Percentiles rank a stretch among this genome's conserved stretches.
These are phyloP conservation scores for Diplodus sargus DNA, from an alignment of 2,797 vertebrate genomes.

Conservation along the genomic window DNA sequence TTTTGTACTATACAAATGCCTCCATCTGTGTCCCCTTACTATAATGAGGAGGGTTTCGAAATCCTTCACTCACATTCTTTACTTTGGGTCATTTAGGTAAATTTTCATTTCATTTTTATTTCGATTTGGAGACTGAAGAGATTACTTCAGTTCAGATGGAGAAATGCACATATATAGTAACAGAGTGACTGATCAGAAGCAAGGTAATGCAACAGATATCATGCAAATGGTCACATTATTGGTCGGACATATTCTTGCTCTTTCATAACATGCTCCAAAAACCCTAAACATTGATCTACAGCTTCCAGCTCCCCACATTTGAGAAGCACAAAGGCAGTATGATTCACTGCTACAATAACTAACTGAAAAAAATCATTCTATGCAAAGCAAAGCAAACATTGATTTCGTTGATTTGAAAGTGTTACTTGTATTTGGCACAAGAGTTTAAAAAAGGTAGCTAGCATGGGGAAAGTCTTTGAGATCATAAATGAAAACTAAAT, in stretches of 20 bases:
- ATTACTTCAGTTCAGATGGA: not conserved
- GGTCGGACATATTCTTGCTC: not conserved
- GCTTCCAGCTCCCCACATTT: not conserved
- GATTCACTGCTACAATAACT: not conserved
- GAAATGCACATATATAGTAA: not conserved
- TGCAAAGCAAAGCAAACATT: not conserved
- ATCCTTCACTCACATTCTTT: not conserved
- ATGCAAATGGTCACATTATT: not conserved
- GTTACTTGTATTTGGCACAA: not conserved
- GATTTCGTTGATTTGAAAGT: not conserved
- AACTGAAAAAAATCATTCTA: not conserved
- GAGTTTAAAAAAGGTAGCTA: not conserved
- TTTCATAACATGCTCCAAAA: not conserved
- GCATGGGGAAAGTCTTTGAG: not conserved
- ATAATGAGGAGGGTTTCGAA: slow-evolving; percentile 2
- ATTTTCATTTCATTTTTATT: not conserved
- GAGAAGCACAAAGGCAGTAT: not conserved
- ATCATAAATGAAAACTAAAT: not conserved
- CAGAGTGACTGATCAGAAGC: not conserved
- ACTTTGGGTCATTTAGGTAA: not conserved
- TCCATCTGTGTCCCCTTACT: slow-evolving; percentile 40
- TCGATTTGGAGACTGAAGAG: not conserved
- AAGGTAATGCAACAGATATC: not conserved
- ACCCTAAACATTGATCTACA: not conserved
- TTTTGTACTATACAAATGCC: slow-evolving; percentile 30